phyloP scores from a whole-genome alignment of 2,888 invertebrate species.

The Loripinus fragilis region DNA sequence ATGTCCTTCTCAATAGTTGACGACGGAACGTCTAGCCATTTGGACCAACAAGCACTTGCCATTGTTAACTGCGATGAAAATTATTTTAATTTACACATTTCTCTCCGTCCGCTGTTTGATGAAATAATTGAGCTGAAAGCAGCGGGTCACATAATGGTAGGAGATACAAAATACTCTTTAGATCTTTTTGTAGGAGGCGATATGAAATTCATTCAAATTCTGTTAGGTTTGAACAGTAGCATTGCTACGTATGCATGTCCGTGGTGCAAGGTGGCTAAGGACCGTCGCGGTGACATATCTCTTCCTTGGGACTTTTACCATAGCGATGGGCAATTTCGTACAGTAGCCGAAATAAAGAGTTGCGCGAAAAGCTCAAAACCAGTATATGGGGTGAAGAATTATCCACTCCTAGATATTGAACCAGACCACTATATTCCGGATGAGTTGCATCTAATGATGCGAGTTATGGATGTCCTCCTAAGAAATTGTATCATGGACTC shows the following conservation, averaged over 20 bases:
- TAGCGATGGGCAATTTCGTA: background rate
- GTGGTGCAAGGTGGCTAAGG: constrained; percentile 8
- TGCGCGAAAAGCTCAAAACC: background rate
- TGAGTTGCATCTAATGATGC: constrained; percentile 38
- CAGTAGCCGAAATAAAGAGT: constrained; percentile 9
- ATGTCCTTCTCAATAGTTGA: background rate
- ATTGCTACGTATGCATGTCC: constrained; percentile 31
- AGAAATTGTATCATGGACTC: constrained; percentile 40
- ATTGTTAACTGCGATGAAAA: background rate
- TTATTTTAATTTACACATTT: background rate
- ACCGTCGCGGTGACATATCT: background rate
- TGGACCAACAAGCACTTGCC: background rate
- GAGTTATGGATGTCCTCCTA: constrained; percentile 32
- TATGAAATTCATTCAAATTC: constrained; percentile 36
- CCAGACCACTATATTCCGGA: constrained; percentile 27
- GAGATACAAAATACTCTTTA: background rate
- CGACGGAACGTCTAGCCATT: background rate
- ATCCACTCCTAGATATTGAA: constrained; percentile 29
- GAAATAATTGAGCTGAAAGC: background rate
- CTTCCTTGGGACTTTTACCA: background rate
- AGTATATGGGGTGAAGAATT: background rate
- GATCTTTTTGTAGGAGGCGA: constrained; percentile 33
- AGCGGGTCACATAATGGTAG: background rate
- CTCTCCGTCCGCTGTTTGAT: background rate
- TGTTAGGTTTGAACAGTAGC: constrained; percentile 26